phyloP scores from a whole-genome alignment of 1,140 invertebrate genomes.

The Acromyrmex heyeri region DNA sequence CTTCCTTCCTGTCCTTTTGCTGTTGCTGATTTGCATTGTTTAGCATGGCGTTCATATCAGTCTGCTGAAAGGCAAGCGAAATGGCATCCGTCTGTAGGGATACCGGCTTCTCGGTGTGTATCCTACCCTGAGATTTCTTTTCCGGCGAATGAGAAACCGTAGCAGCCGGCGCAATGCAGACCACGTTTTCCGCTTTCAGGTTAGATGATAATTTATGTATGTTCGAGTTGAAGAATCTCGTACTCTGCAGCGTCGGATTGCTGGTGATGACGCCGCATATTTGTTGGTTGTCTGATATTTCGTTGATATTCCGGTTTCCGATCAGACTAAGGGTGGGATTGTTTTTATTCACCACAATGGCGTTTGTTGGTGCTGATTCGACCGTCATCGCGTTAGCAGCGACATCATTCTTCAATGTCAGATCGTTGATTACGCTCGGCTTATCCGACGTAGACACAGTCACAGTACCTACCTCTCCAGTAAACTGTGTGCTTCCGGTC shows the following conservation, averaged over 20 bases:
- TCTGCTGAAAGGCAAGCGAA: conserved; percentile 79
- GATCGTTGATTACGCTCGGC: conserved; percentile 61
- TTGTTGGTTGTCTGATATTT: conserved; percentile 80
- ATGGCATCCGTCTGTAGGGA: conserved; percentile 78
- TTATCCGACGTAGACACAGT: conserved; percentile 43
- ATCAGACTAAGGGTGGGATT: conserved; percentile 79
- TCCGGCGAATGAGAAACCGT: conserved; percentile 67
- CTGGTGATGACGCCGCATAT: conserved; percentile 85
- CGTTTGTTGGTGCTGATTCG: conserved; percentile 69
- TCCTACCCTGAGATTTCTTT: conserved; percentile 77
- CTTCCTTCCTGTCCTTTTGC: conserved; percentile 79
- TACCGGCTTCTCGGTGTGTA: conserved; percentile 76
- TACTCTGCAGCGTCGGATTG: conserved; percentile 81
- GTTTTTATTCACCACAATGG: conserved; percentile 82
- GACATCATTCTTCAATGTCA: conserved; percentile 69
- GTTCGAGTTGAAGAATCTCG: conserved; percentile 83
- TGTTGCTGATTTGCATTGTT: conserved; percentile 70
- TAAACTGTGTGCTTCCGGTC: conserved; percentile 72
- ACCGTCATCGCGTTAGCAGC: conserved; percentile 24
- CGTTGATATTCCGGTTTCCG: conserved; percentile 77
- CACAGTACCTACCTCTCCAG: conserved; percentile 62
- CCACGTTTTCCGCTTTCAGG: conserved; percentile 80
- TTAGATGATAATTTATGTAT: conserved; percentile 78
- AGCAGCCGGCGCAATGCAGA: conserved; percentile 76
- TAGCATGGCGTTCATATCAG: conserved; percentile 75